phyloP scores from a whole-genome alignment of 1,140 invertebrate species.

The Scaptomyza hsui region DNA sequence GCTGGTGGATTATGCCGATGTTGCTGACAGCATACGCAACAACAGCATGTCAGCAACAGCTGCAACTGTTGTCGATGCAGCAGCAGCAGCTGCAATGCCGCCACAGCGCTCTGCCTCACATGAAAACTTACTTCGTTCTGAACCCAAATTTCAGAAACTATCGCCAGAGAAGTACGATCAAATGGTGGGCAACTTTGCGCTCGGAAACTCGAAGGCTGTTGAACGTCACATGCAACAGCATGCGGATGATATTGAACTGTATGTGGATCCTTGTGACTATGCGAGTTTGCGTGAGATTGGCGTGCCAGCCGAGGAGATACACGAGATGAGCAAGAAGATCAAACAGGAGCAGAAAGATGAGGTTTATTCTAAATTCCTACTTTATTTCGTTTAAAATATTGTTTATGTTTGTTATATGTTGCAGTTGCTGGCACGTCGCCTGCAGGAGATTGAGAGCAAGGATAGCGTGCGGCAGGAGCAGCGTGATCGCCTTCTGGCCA shows the following conservation, averaged over 20 bases:
- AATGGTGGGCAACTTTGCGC: constrained; percentile 71
- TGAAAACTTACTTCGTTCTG: constrained; percentile 78
- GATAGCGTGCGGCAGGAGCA: constrained; percentile 84
- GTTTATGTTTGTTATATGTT: not conserved
- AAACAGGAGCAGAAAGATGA: constrained; percentile 88
- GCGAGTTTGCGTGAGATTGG: constrained; percentile 85
- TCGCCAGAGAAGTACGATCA: constrained; percentile 83
- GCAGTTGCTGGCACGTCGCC: constrained; percentile 85
- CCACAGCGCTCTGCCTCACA: constrained; percentile 68
- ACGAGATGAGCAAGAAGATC: constrained; percentile 85
- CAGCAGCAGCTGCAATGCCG: constrained; percentile 43
- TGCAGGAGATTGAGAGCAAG: constrained; percentile 87
- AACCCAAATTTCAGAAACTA: constrained; percentile 83
- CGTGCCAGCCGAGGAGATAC: constrained; percentile 85
- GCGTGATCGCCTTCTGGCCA: constrained; percentile 89
- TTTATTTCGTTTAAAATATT: not conserved
- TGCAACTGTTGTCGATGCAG: constrained; percentile 1
- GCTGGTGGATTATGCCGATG: constrained; percentile 80
- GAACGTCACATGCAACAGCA: constrained; percentile 77
- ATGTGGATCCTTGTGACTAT: constrained; percentile 82
- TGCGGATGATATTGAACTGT: constrained; percentile 80
- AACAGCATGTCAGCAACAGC: constrained; percentile 40
- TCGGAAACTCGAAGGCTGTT: constrained; percentile 46
- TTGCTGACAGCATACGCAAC: constrained; percentile 78
- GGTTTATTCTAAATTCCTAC: constrained; percentile 14